Conservation (phyloP, 2,113 vertebrate genomes). For the Nothocercus nigrocapillus region DNA sequence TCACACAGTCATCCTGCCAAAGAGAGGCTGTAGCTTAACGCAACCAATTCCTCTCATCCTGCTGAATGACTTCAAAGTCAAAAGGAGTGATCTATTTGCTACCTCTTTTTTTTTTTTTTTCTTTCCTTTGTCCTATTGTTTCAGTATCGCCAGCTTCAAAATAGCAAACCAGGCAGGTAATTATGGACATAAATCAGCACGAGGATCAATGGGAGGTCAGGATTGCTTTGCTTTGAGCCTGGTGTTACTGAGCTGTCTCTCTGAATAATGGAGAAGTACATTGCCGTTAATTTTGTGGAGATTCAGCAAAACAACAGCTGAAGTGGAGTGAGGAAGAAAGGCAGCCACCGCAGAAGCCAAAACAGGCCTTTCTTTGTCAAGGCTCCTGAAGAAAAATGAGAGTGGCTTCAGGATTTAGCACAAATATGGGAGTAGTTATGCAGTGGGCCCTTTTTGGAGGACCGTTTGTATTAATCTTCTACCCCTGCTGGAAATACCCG, state of each 20-base stretch:
- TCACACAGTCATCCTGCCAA: not conserved
- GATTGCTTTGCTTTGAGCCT: not conserved
- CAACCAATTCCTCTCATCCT: not conserved
- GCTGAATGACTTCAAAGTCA: not conserved
- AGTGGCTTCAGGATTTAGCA: not conserved
- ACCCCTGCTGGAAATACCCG: not conserved
- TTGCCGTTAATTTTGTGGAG: not conserved
- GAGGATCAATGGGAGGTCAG: not conserved
- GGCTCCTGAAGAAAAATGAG: not conserved
- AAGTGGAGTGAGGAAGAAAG: not conserved
- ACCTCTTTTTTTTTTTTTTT: not conserved
- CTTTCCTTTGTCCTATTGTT: conserved; percentile 28
- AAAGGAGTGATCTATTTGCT: conserved; percentile 37
- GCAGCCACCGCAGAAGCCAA: not conserved
- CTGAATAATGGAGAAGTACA: not conserved
- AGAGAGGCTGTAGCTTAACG: not conserved
- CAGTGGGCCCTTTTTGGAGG: not conserved
- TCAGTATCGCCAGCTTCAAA: conserved; percentile 11
- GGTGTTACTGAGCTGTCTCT: not conserved
- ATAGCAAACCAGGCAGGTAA: conserved; percentile 30
- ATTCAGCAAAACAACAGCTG: not conserved
- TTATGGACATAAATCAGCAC: conserved; percentile 11
- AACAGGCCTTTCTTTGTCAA: not conserved
- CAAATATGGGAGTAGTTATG: not conserved
- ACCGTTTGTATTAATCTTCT: not conserved